Conservation (phyloP, 2,113 vertebrate species). For the Microcebus murinus region DNA sequence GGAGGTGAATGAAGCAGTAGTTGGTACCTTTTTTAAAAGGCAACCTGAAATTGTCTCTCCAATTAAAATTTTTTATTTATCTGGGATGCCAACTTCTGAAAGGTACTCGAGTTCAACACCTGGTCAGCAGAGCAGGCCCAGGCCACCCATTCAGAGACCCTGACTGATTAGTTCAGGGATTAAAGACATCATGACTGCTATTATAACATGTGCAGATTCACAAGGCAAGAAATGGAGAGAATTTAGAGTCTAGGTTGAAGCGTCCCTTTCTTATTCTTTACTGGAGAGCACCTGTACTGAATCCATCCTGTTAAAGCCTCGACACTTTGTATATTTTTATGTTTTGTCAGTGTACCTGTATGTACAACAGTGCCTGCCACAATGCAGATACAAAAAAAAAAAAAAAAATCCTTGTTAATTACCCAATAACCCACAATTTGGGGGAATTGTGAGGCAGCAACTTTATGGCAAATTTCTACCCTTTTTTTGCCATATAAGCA, state of each 20-base stretch:
- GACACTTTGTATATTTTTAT: neutral
- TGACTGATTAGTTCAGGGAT: neutral
- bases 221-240: neutral
- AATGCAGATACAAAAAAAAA: neutral
- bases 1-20: neutral
- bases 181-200: fast-evolving
- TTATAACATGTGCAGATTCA: neutral
- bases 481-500: neutral
- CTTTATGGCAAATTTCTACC: neutral
- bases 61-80: neutral
- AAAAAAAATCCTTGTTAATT: neutral
- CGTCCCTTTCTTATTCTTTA: neutral
- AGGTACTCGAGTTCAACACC: neutral
- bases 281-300: neutral
- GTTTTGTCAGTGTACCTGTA: neutral
- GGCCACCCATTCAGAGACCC: neutral
- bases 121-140: neutral
- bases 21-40: neutral
- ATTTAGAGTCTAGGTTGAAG: neutral
- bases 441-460: neutral
- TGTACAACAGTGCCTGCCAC: neutral
- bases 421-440: neutral
- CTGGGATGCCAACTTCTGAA: neutral
- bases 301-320: neutral
- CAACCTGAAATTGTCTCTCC: neutral